A percentile compares a stretch with the other conserved stretches of the same genome.
These are phyloP conservation scores for Amblyteles armatorius DNA, from an alignment of 2,888 invertebrate genomes.

Conservation along the genomic window DNA sequence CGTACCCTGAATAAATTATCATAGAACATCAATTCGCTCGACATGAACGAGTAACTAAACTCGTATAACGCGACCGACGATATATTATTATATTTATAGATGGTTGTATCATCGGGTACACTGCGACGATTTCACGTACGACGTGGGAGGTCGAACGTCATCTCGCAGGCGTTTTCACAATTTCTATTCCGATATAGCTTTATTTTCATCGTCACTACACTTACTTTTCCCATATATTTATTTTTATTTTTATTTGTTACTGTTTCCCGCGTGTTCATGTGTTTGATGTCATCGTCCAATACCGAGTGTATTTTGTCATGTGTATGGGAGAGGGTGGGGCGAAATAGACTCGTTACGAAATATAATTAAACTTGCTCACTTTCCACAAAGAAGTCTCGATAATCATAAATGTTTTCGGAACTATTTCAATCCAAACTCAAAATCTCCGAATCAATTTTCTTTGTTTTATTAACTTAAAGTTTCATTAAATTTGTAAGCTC, in stretches of 20 bases:
- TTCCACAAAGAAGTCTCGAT: too few relatives aligned
- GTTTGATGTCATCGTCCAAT: neutral
- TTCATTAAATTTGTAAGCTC: too few relatives aligned
- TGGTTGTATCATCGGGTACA: neutral
- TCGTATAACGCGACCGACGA: slow-evolving; percentile 29
- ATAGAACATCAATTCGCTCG: slow-evolving; percentile 9
- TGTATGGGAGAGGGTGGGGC: neutral
- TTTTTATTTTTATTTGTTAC: slow-evolving; percentile 15
- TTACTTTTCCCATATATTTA: neutral
- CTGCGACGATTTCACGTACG: neutral
- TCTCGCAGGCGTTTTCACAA: slow-evolving; percentile 17
- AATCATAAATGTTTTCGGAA: too few relatives aligned
- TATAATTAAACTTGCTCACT: too few relatives aligned
- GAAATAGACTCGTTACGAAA: too few relatives aligned
- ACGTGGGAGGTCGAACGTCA: slow-evolving; percentile 46
- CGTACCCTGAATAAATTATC: slow-evolving; percentile 45
- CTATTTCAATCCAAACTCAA: too few relatives aligned
- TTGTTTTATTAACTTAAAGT: too few relatives aligned
- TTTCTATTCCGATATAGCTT: slow-evolving; percentile 27
- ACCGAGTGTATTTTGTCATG: neutral
- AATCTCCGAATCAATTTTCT: too few relatives aligned
- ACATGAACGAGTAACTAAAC: slow-evolving; percentile 19
- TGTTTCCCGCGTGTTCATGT: neutral
- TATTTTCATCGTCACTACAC: slow-evolving; percentile 10
- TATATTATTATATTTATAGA: slow-evolving; percentile 15